Evolutionary conservation across 2,797 vertebrate species (phyloP).

Genomic region (Dendrocincla tyrannina): DNA sequence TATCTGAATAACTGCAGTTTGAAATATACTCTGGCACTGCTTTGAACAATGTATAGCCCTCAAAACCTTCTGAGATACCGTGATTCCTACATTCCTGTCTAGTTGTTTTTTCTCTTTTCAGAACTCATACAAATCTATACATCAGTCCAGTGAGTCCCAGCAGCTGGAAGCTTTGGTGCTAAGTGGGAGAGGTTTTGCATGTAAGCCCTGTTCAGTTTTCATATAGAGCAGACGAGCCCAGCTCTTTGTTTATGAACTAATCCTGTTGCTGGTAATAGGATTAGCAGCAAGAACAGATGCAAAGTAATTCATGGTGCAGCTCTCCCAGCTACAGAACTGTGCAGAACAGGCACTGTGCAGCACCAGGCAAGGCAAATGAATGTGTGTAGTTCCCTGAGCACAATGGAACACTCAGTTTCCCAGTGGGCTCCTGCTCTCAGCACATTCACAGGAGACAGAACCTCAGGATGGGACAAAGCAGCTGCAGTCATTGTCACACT

Average conservation of each 20-base stretch:
- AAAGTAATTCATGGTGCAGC: not conserved
- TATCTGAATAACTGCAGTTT: not conserved
- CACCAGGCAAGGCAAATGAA: not conserved
- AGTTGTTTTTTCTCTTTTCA: not conserved
- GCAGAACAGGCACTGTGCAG: not conserved
- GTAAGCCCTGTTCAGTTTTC: not conserved
- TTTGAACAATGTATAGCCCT: accelerated
- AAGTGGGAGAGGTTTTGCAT: not conserved
- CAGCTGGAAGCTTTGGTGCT: not conserved
- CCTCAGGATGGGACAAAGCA: accelerated
- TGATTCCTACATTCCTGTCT: not conserved
- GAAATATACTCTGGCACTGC: not conserved
- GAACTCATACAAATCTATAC: not conserved
- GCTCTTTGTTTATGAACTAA: constrained; percentile 12
- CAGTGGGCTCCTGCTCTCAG: accelerated
- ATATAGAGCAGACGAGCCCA: not conserved
- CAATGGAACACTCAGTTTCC: accelerated
- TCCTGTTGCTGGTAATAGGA: constrained; percentile 39
- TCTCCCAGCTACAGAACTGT: not conserved
- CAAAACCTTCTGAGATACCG: not conserved
- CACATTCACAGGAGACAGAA: not conserved
- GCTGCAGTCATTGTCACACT: not conserved
- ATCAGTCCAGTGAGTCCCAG: not conserved
- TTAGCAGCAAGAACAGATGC: constrained; percentile 37
- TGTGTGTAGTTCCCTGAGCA: not conserved